Evolutionary conservation across 1,140 invertebrate genomes (phyloP), one percentile per base, ranked within the genome.

Genomic region (Eumeta japonica): DNA sequence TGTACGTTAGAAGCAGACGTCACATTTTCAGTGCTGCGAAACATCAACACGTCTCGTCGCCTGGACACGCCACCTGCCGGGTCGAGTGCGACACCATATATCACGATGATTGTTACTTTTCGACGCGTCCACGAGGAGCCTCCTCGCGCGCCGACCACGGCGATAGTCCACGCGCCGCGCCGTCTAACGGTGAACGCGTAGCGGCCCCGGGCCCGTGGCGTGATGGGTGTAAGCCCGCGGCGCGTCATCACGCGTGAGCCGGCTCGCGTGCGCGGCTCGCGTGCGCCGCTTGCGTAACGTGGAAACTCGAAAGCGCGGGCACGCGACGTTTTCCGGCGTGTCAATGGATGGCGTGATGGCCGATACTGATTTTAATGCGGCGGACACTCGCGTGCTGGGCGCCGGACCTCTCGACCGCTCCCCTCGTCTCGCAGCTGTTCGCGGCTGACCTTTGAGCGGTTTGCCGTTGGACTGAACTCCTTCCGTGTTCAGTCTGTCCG

Each of bases 41-140:
- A n/a, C n/a, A n/a, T n/a, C n/a, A n/a, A n/a, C n/a, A n/a, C n/a
- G n/a, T n/a, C n/a, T n/a, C n/a, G n/a, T n/a, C n/a, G n/a, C n/a
- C n/a, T n/a, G n/a, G n/a, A n/a, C n/a, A n/a, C n/a, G n/a, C n/a
- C n/a, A n/a, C n/a, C n/a, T n/a, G n/a, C n/a, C n/a, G n/a, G n/a
- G n/a, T n/a, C n/a, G n/a, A n/a, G n/a, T n/a, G n/a, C n/a, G n/a
- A n/a, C 50, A 53, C 34, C 50, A 19, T 18, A 20, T 30, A 46
- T 46, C 52, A 54, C 52, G 52, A 48, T 44, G 48, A 54, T 54
- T 54, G 52, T 51, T 48, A 54, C 43, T 43, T 36, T 28, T n/a
- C 16, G 28, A 31, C 10, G 32, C 38, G 31, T 39, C 19, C 27
- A 38, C 35, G 32, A 29, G 24, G 30, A 28, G 33, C 32, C 39